Percentiles rank a stretch among this genome's conserved stretches.
Evolutionary conservation across 1,140 invertebrate genomes (phyloP).

Genomic region (Bradynema listronoti): DNA sequence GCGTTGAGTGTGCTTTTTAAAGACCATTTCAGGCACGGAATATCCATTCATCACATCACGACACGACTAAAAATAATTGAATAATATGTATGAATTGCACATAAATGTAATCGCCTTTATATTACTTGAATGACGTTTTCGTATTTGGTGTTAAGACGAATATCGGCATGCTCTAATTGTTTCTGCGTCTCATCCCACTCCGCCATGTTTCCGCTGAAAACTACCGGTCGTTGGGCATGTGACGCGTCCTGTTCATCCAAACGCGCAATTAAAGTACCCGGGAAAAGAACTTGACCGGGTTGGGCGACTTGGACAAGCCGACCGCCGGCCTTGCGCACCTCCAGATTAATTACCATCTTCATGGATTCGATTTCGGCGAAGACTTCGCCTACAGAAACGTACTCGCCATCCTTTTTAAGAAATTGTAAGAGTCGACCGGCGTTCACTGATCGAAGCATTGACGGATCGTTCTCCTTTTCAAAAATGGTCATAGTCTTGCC

Average conservation of each 20-base stretch:
- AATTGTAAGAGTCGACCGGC: slow-evolving; percentile 89
- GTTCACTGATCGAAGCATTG: slow-evolving; percentile 81
- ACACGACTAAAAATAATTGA: slow-evolving; percentile 51
- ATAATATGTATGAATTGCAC: too few relatives aligned
- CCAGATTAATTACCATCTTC: slow-evolving; percentile 99
- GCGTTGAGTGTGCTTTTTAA: slow-evolving; percentile 71
- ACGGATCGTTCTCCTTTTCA: slow-evolving; percentile 97
- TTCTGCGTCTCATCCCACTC: slow-evolving; percentile 33
- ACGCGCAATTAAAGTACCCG: slow-evolving; percentile 78
- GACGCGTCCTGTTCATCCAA: slow-evolving; percentile 62
- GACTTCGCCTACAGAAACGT: slow-evolving; percentile 79
- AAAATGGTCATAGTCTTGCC: slow-evolving; percentile 96
- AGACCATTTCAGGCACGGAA: slow-evolving; percentile 87
- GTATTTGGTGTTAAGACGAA: too few relatives aligned
- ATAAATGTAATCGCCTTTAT: too few relatives aligned
- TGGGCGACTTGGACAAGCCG: slow-evolving; percentile 75
- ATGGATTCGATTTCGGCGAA: slow-evolving; percentile 98
- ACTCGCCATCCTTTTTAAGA: slow-evolving; percentile 85
- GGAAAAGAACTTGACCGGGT: slow-evolving; percentile 87
- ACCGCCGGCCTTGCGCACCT: slow-evolving; percentile 73
- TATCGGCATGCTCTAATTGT: background rate
- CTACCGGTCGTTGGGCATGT: slow-evolving; percentile 23
- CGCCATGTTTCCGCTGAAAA: slow-evolving; percentile 35
- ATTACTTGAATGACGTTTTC: too few relatives aligned
- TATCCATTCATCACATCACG: slow-evolving; percentile 67